phyloP scores from a whole-genome alignment of 2,113 vertebrate species.

The Cyrtonyx montezumae region DNA sequence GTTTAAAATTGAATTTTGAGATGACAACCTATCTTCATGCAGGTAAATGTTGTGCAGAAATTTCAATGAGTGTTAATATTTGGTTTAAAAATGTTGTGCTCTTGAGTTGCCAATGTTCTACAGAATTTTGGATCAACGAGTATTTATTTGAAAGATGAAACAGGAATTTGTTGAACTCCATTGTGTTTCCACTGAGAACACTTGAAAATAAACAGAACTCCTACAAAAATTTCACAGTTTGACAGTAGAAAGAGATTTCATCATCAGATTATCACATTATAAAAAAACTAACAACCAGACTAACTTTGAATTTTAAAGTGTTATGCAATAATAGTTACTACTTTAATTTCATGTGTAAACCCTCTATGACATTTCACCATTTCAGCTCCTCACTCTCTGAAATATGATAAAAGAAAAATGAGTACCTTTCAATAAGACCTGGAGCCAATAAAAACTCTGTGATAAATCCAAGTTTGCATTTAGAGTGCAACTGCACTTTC shows the following conservation, averaged over 20 bases:
- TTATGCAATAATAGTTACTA: neutral
- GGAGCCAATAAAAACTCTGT: neutral
- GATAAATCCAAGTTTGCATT: neutral
- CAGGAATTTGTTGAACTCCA: neutral
- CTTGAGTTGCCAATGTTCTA: neutral
- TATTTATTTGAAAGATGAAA: neutral
- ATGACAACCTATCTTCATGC: neutral
- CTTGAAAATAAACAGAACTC: neutral
- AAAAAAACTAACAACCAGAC: neutral
- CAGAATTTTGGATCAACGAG: neutral
- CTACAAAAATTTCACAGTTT: neutral
- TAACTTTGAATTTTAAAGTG: neutral
- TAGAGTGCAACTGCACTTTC: neutral
- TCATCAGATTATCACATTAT: neutral
- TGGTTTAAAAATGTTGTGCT: neutral
- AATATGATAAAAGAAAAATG: neutral
- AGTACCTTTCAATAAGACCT: neutral
- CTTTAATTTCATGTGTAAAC: neutral
- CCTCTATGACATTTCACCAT: neutral
- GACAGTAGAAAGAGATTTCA: neutral
- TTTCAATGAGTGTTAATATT: neutral
- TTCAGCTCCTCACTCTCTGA: neutral
- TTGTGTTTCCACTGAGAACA: neutral
- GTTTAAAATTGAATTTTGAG: neutral
- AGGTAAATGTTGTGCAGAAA: neutral